Percentiles rank a stretch among this genome's conserved stretches.
Conservation (phyloP, 2,888 invertebrate species). For the Ethmia dodecea region DNA sequence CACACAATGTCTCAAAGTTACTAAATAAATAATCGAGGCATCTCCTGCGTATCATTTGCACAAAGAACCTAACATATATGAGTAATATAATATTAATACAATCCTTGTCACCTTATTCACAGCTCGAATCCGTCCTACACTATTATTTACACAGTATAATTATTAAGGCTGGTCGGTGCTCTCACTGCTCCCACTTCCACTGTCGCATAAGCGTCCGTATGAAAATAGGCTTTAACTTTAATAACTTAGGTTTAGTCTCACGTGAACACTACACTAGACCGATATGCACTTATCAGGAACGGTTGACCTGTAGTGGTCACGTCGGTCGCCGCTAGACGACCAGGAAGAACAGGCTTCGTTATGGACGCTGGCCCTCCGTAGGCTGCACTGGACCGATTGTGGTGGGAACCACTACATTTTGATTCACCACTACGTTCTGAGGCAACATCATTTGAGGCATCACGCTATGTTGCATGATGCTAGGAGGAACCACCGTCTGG, state of each 20-base stretch:
- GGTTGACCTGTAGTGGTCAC: slow-evolving; percentile 21
- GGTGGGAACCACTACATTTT: slow-evolving; percentile 6
- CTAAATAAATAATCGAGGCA: no score
- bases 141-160: slow-evolving; percentile 68
- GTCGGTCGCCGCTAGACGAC: slow-evolving; percentile 41
- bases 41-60: slow-evolving; percentile 54
- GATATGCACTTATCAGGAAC: slow-evolving; percentile 7
- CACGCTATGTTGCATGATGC: not conserved
- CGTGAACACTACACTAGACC: slow-evolving; percentile 7
- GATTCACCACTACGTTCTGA: slow-evolving; percentile 21
- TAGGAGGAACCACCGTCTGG: slow-evolving; percentile 53
- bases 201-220: slow-evolving; percentile 23
- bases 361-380: slow-evolving; percentile 40
- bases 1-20: no score
- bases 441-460: slow-evolving; percentile 1
- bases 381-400: slow-evolving; percentile 22
- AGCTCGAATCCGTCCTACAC: slow-evolving; percentile 47
- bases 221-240: slow-evolving; percentile 21
- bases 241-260: slow-evolving; percentile 21
- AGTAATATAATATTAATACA: slow-evolving; percentile 44
- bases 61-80: slow-evolving; percentile 41
- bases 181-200: slow-evolving; percentile 23
- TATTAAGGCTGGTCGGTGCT: slow-evolving; percentile 67
- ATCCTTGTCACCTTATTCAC: slow-evolving; percentile 51
- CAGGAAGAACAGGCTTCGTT: slow-evolving; percentile 57